These are phyloP conservation scores for Ophioninae sp. DNA, from an alignment of 2,888 invertebrate species.

Conservation along the genomic window DNA sequence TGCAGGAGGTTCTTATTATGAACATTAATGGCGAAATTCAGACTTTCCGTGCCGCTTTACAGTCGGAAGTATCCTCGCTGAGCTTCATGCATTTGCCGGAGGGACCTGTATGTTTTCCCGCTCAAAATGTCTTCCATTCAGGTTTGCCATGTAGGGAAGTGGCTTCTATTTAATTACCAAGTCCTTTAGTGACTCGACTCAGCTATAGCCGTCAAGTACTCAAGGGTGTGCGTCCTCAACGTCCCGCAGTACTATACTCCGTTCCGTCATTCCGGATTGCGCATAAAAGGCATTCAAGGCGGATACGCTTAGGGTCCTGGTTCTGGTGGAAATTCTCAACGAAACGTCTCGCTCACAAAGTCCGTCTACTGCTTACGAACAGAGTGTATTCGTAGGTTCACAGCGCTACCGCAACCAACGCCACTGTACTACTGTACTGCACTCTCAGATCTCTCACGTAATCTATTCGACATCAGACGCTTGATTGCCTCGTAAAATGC, in stretches of 20 bases:
- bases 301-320: constrained; percentile 13
- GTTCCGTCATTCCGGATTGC: constrained; percentile 47
- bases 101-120: constrained; percentile 16
- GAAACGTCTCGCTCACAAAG: constrained; percentile 34
- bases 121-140: constrained; percentile 9
- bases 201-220: constrained; percentile 57
- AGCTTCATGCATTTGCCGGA: neutral
- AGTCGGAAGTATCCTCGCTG: neutral
- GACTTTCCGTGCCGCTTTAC: neutral
- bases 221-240: constrained; percentile 32
- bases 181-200: constrained; percentile 67
- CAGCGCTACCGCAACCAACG: constrained; percentile 11
- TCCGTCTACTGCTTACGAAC: constrained; percentile 10
- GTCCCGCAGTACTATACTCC: neutral
- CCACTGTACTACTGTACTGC: constrained; percentile 53
- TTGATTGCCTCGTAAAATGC: constrained; percentile 73
- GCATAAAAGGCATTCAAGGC: constrained; percentile 63
- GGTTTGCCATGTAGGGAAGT: constrained; percentile 60
- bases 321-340: constrained; percentile 37
- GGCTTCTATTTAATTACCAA: constrained; percentile 74
- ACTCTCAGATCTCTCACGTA: constrained; percentile 67
- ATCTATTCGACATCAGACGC: constrained; percentile 72
- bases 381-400: neutral
- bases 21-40: neutral
- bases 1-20: neutral